Evolutionary conservation across 2,888 invertebrate species (phyloP).

Genomic region (Aspidiotus destructor): DNA sequence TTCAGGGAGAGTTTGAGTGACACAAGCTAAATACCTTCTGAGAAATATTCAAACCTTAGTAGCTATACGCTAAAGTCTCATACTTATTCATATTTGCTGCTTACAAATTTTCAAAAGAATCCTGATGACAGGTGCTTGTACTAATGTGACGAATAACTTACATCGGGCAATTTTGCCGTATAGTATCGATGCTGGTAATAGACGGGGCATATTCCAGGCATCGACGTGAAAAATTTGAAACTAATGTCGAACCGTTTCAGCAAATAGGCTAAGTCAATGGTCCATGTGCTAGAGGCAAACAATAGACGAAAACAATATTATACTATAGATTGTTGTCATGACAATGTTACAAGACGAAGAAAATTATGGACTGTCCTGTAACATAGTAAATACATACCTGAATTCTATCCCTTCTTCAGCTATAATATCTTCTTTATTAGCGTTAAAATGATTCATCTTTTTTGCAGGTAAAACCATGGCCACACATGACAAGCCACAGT

Average conservation of each 20-base stretch:
- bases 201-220: constrained; percentile 24
- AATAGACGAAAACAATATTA: neutral
- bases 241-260: constrained; percentile 19
- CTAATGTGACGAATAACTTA: neutral
- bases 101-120: too few species aligned
- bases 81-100: too few species aligned
- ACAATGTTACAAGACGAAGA: neutral
- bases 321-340: neutral
- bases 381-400: constrained; percentile 11
- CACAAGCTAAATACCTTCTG: too few species aligned
- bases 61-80: too few species aligned
- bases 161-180: constrained; percentile 17
- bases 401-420: constrained; percentile 24
- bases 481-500: constrained; percentile 28
- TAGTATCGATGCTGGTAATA: constrained; percentile 29
- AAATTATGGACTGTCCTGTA: neutral
- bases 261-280: constrained; percentile 29
- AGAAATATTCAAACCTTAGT: too few species aligned
- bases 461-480: constrained; percentile 25
- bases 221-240: constrained; percentile 26
- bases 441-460: constrained; percentile 19
- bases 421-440: constrained; percentile 24
- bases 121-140: too few species aligned
- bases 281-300: constrained; percentile 17
- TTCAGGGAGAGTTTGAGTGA: too few species aligned